Base-by-base conservation (phyloP, 2,797 vertebrate species). In the Kryptolebias ocellatus region DNA sequence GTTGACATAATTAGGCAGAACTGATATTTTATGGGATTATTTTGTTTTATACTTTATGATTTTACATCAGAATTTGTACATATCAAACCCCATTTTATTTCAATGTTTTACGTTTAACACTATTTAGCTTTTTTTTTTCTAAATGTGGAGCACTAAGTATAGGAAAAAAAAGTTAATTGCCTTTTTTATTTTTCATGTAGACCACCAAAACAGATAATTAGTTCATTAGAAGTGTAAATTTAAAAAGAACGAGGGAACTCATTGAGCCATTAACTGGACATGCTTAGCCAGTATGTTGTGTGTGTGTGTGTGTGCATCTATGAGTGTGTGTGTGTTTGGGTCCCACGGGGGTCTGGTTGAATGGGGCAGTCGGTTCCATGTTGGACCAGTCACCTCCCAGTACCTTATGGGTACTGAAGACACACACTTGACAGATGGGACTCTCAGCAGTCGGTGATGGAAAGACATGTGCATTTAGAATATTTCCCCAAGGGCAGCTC, bases 351-450 rank as follows among this genome's bases (percentile, higher is more conserved):
- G 24, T 37, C 57, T 66, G 49, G 49, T 49, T 85, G 72, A 83
- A 72, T 70, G 72, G 70, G 68, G 58, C 79, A 83, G 70, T 70
- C 53, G 54, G 56, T 71, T 74, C 62, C 74, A 67, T 75, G 78
- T 72, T 74, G 67, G 69, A 79, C 79, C 72, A 76, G 56, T 80
- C 68, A 72, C 79, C 76, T 78, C 70, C 45, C 59, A 75, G 67
- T 60, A 74, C 65, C 74, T 84, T 64, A 72, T 72, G 62, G 65
- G 64, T 63, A 42, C 53, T 74, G 58, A 37, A 66, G 20, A 72
- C 69, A 74, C 53, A 68, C 60, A 73, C 50, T 31, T 70, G 67
- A 75, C 89, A 89, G 87, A 88, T 88, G 86, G 83, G 71, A 77
- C 27, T 69, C 79, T 80, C 62, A 62, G 79, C 56, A 52, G 66